These are phyloP conservation scores for Diaphora mendica DNA, from an alignment of 2,888 invertebrate genomes.

Conservation along the genomic window DNA sequence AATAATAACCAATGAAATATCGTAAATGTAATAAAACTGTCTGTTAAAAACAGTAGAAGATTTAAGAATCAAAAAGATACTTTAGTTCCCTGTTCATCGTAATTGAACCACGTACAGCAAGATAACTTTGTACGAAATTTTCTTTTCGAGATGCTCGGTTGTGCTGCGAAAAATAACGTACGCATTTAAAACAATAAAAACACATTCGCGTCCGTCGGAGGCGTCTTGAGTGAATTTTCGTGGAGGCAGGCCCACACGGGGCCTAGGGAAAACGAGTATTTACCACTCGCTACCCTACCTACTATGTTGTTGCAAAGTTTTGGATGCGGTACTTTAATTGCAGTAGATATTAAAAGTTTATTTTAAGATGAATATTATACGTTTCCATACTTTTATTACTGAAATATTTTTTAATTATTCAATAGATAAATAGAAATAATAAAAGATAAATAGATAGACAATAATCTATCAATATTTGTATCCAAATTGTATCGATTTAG, in stretches of 20 bases:
- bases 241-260: constrained; percentile 51
- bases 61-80: constrained; percentile 49
- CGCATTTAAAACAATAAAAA: constrained; percentile 83
- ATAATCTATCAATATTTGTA: too few relatives aligned
- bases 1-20: constrained; percentile 28
- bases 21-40: constrained; percentile 43
- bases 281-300: constrained; percentile 42
- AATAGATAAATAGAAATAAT: not conserved
- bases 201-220: constrained; percentile 72
- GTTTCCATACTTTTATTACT: not conserved
- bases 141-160: constrained; percentile 59
- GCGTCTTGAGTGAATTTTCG: constrained; percentile 78
- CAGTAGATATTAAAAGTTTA: not conserved
- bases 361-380: not conserved
- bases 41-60: constrained; percentile 33
- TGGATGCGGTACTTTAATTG: constrained; percentile 53
- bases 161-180: constrained; percentile 75
- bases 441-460: too few relatives aligned
- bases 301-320: constrained; percentile 31
- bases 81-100: constrained; percentile 57
- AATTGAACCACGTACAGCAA: constrained; percentile 71
- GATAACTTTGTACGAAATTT: constrained; percentile 70
- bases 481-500: too few relatives aligned
- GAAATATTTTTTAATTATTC: not conserved
- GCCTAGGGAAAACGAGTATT: constrained; percentile 56